These are phyloP conservation scores for Pampus argenteus DNA, from an alignment of 2,797 vertebrate species.

Conservation along the genomic window DNA sequence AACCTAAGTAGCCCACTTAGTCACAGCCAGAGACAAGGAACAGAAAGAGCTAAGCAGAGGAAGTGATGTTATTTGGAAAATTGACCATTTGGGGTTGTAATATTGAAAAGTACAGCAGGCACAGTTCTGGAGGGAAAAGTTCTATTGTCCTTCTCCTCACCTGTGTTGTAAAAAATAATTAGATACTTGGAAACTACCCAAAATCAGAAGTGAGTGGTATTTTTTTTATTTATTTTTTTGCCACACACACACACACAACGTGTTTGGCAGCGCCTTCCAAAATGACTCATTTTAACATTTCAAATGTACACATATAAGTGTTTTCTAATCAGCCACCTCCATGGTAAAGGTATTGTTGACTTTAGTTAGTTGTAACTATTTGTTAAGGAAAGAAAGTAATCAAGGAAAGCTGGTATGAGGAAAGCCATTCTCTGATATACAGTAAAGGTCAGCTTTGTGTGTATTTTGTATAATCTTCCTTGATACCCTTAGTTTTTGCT, in stretches of 20 bases:
- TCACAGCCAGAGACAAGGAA: slow-evolving; percentile 17
- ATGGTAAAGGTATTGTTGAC: not conserved
- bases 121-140: slow-evolving; percentile 39
- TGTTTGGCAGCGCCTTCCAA: slow-evolving; percentile 3
- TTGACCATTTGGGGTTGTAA: slow-evolving; percentile 41
- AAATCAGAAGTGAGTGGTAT: slow-evolving; percentile 43
- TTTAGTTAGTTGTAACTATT: not conserved
- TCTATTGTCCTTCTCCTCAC: slow-evolving; percentile 47
- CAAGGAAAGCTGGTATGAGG: not conserved
- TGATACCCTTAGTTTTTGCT: not conserved
- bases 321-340: not conserved
- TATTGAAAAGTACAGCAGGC: slow-evolving; percentile 44
- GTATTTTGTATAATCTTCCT: not conserved
- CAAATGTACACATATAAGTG: not conserved
- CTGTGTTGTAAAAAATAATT: slow-evolving; percentile 63
- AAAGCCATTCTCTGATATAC: not conserved
- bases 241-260: slow-evolving; percentile 18
- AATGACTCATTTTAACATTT: slow-evolving; percentile 12
- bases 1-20: slow-evolving; percentile 31
- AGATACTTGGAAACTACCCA: slow-evolving; percentile 59
- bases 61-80: slow-evolving; percentile 36
- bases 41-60: slow-evolving; percentile 2
- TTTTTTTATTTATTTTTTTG: no score
- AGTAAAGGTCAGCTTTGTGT: not conserved
- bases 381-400: not conserved